phyloP scores from a whole-genome alignment of 1,140 invertebrate species.

The Scaptodrosophila lebanonensis region DNA sequence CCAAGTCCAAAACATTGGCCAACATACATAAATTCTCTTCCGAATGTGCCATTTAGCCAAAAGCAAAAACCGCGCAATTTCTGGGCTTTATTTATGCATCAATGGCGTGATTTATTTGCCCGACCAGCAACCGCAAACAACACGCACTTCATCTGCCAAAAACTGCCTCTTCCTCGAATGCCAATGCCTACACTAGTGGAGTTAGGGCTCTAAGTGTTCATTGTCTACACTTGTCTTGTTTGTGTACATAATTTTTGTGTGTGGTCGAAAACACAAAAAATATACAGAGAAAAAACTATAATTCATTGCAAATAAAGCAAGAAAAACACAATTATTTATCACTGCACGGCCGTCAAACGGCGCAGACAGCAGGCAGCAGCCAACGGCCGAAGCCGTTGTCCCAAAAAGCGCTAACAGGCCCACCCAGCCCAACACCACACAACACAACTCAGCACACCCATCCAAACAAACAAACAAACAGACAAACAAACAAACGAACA shows the following conservation, averaged over 20 bases:
- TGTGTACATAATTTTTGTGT: constrained; percentile 29
- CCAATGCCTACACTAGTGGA: too few species aligned
- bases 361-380: constrained; percentile 41
- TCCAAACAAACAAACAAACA: constrained; percentile 23
- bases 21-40: constrained; percentile 45
- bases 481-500: constrained; percentile 19
- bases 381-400: constrained; percentile 32
- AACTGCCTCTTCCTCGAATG: too few species aligned
- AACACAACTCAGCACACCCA: background rate
- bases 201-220: constrained; percentile 59
- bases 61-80: constrained; percentile 63
- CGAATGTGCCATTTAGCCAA: background rate
- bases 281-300: constrained; percentile 54
- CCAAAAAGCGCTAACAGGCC: background rate
- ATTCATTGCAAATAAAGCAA: constrained; percentile 71
- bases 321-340: constrained; percentile 70
- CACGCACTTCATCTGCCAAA: too few species aligned
- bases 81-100: constrained; percentile 63
- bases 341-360: constrained; percentile 29
- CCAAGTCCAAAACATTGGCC: constrained; percentile 47
- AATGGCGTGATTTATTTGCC: constrained; percentile 62
- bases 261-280: background rate
- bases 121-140: too few species aligned
- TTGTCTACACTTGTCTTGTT: constrained; percentile 57
- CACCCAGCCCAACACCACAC: constrained; percentile 5